Evolutionary conservation across 2,888 invertebrate genomes (phyloP), one percentile per base, ranked within the genome.

Genomic region (Stenchaetothrips biformis): DNA sequence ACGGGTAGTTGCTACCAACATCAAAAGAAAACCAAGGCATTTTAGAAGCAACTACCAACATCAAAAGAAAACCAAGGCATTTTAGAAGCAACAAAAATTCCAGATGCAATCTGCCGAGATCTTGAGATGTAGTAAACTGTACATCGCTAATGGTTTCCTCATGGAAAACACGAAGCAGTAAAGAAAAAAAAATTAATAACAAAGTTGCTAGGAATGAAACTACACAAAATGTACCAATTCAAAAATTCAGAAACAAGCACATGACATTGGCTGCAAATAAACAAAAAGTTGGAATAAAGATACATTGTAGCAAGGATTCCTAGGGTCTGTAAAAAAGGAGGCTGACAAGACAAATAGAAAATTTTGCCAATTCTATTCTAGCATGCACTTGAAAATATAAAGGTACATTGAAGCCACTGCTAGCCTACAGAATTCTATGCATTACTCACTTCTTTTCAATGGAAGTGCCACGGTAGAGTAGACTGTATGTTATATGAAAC

Each of bases 291-390:
- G 37, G 13, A 53, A 53, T 53, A 53, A 53, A 53, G 53, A 47
- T 80, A 78, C 62, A 81, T 81, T 77, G 48, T 74, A 79, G 79
- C 78, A 74, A 74, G 79, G 37, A 74, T 78, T 78, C 80, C 27
- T 77, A 59, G 11, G 37, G 18, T 80, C 9, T 53, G n/a, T 8
- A 80, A 80, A 79, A 47, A 48, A 37, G 48, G 79, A 80, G 25
- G 81, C 37, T 74, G 62, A 79, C 49, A 49, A 37, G 80, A 79
- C 77, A 27, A 18, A 77, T 48, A n/a, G 67, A 13, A 78, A 77
- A 82, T 82, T 13, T 53, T 21, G 81, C 37, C 4, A 37, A 37
- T 2, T 1, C 37, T 37, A 37, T 37, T 37, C 37, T 37, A 37
- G 37, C 37, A 37, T 37, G 37, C 37, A 37, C 37, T 37, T 37